These are phyloP conservation scores for Cerastis leucographa DNA, from an alignment of 2,888 invertebrate species.

Conservation along the genomic window DNA sequence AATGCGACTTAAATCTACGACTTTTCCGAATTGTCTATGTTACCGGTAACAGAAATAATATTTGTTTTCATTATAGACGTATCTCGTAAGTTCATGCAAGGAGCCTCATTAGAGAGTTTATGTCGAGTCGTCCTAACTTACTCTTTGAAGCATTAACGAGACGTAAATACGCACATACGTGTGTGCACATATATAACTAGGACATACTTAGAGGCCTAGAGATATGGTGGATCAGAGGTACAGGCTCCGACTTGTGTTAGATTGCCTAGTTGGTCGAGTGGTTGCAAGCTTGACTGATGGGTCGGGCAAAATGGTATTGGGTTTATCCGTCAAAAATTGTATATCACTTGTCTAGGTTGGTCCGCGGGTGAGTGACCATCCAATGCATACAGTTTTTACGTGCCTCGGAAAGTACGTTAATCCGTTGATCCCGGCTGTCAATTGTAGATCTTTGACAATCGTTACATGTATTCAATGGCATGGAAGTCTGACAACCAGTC, in stretches of 20 bases:
- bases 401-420: no score
- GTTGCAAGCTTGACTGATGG: neutral
- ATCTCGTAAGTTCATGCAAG: neutral
- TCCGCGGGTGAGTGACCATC: no score
- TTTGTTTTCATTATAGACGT: neutral
- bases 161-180: neutral
- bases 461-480: no score
- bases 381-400: no score
- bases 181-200: neutral
- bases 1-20: neutral
- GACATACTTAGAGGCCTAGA: neutral
- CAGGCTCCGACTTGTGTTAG: neutral
- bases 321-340: neutral
- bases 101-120: slow-evolving; percentile 32
- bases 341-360: no score
- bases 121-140: slow-evolving; percentile 3
- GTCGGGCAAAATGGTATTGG: neutral
- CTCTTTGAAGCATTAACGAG: slow-evolving; percentile 27
- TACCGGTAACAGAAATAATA: neutral
- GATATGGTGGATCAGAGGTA: neutral
- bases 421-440: no score
- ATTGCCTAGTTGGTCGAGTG: neutral
- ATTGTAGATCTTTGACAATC: no score
- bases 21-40: neutral
- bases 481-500: no score